Evolutionary conservation across 2,888 invertebrate species (phyloP).

Genomic region (Eulithis testata): DNA sequence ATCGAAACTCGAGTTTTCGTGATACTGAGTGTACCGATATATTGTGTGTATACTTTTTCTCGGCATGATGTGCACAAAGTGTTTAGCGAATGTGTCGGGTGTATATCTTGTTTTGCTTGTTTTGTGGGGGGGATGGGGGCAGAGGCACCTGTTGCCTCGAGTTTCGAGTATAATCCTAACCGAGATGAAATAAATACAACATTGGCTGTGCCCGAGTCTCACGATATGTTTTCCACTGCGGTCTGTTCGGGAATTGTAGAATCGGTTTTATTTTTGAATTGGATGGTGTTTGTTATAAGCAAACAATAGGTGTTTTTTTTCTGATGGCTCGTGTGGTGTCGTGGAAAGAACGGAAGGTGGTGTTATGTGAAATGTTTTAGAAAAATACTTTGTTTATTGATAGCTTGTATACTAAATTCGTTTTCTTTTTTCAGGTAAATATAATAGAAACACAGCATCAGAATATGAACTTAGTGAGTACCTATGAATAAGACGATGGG

Average conservation of each 20-base stretch:
- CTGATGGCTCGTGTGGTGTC: not conserved
- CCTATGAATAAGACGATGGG: not conserved
- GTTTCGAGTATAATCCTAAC: slow-evolving; percentile 71
- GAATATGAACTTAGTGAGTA: not conserved
- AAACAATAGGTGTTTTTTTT: slow-evolving; percentile 29
- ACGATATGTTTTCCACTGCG: slow-evolving; percentile 54
- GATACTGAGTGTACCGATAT: slow-evolving; percentile 21
- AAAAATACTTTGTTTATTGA: not conserved
- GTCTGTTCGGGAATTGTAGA: slow-evolving; percentile 45
- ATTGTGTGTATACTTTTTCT: slow-evolving; percentile 58
- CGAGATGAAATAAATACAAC: slow-evolving; percentile 79
- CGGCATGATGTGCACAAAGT: slow-evolving; percentile 63
- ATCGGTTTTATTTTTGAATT: slow-evolving; percentile 36
- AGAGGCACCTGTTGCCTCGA: slow-evolving; percentile 75
- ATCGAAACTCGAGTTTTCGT: slow-evolving; percentile 17
- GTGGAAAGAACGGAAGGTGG: not conserved
- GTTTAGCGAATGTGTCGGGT: slow-evolving; percentile 62
- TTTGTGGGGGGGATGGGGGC: slow-evolving; percentile 52
- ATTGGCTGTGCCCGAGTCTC: slow-evolving; percentile 56
- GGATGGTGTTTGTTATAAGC: slow-evolving; percentile 22
- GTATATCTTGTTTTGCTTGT: slow-evolving; percentile 69
- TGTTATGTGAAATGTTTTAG: not conserved
- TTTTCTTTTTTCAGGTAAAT: slow-evolving; percentile 35
- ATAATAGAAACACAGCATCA: not conserved
- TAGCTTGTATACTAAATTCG: not conserved